Evolutionary conservation across 2,797 vertebrate genomes (phyloP).

Genomic region (Diplodus sargus): DNA sequence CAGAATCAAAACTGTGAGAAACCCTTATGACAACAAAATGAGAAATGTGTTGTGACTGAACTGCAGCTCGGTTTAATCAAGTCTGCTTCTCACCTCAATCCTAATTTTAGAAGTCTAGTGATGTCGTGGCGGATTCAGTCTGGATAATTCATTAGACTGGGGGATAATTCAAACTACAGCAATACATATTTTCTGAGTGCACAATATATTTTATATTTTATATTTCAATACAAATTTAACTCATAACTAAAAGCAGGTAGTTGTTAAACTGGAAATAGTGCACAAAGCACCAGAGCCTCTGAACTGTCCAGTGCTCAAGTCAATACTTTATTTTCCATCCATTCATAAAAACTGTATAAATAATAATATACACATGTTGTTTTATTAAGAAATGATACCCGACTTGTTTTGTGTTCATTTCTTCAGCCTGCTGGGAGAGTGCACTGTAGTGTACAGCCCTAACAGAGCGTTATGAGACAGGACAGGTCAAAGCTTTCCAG

Average conservation of each 20-base stretch:
- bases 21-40: not conserved
- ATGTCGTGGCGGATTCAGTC: not conserved
- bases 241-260: not conserved
- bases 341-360: not conserved
- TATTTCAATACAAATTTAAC: not conserved
- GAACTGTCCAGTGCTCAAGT: not conserved
- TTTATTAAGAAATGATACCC: not conserved
- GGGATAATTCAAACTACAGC: not conserved
- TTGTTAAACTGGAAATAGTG: not conserved
- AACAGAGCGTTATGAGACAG: not conserved
- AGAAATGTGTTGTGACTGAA: not conserved
- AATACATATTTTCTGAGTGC: not conserved
- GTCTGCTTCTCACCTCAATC: constrained; percentile 8
- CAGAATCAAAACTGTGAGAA: not conserved
- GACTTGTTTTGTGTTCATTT: not conserved
- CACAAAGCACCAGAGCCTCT: not conserved
- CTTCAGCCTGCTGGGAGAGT: too few relatives aligned
- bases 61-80: not conserved
- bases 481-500: not conserved
- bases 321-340: not conserved
- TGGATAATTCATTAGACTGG: not conserved
- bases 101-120: not conserved
- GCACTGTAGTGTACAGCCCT: too few relatives aligned
- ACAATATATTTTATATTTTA: not conserved
- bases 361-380: not conserved